Evolutionary conservation across 2,797 vertebrate genomes (phyloP), one percentile per base, ranked within the genome.

Genomic region (Fratercula arctica): DNA sequence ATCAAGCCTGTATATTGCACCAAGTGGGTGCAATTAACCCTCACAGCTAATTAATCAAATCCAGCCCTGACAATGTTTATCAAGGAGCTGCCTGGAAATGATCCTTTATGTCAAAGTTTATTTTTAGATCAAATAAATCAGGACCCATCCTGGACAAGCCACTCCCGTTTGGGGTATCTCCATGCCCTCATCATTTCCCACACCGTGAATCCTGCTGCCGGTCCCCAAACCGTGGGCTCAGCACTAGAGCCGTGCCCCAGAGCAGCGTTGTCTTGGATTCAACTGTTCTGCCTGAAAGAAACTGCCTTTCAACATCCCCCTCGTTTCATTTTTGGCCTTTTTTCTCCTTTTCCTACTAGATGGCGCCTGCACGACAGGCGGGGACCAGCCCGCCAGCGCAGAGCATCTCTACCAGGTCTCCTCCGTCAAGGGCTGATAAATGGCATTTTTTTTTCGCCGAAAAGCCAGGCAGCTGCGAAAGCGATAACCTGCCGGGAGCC

Each of bases 301-400:
- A 51, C 25, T 4, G 16, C 35, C 9, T 84, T 89, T 74, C 51
- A 24, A 25, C 60, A 43, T 74, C 12, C 56, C 41, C n/a, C 7
- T 19, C 8, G 10, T 33, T 35, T 35, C 18, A 6, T 20, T 79
- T 90, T 64, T 3, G 18, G 72, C 68, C 75, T 74, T 95, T 48
- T 94, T 93, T 90, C 92, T 89, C 57, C 26, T 96, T 94, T 72
- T n/a, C 91, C 96, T 95, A 72, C 96, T 94, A 97, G 96, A 53
- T 95, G 95, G 96, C 95, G 93, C 95, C 74, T 93, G 90, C 70
- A 68, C 1, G 54, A 93, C 93, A 81, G 90, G 81, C 43, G 1
- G 78, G 50, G 70, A 75, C 2, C 6, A 81, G 56, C 31, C 21
- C 51, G 3, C 61, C 67, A 67, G 60, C 18, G 1, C 2, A 1